Evolutionary conservation across 1,140 invertebrate genomes (phyloP).

Genomic region (Myzus persicae): DNA sequence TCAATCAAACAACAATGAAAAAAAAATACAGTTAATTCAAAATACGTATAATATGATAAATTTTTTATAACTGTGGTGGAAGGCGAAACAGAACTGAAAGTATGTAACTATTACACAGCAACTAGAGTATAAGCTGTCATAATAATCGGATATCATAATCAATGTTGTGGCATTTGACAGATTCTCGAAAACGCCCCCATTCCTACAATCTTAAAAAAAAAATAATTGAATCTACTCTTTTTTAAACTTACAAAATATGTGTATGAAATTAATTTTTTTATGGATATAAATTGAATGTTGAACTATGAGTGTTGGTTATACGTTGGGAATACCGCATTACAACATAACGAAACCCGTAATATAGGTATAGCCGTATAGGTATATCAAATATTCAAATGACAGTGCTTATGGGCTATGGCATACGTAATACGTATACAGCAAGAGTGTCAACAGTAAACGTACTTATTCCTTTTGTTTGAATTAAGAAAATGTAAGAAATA

Average conservation of each 20-base stretch:
- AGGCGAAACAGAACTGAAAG: slow-evolving; percentile 26
- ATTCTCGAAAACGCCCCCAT: neutral
- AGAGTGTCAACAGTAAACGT: too few species aligned
- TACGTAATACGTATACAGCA: too few species aligned
- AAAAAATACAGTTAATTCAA: slow-evolving; percentile 46
- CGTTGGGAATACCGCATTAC: neutral
- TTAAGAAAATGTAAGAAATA: too few species aligned
- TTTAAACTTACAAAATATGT: neutral
- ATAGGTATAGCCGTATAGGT: too few species aligned
- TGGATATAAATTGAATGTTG: neutral
- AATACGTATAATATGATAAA: neutral
- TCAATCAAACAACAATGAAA: slow-evolving; percentile 23
- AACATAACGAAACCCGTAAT: too few species aligned
- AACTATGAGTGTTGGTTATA: neutral
- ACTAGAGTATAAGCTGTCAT: neutral
- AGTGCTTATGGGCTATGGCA: too few species aligned
- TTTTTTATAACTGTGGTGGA: slow-evolving; percentile 5
- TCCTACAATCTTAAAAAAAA: neutral
- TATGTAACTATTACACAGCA: neutral
- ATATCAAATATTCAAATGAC: too few species aligned
- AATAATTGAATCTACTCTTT: neutral
- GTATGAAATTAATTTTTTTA: neutral
- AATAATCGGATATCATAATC: neutral
- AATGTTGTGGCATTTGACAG: slow-evolving; percentile 31
- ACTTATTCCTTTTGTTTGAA: too few species aligned